Percentiles rank a stretch among this genome's conserved stretches.
phyloP scores from a whole-genome alignment of 2,113 vertebrate species.

The Tangachromis dhanisi region DNA sequence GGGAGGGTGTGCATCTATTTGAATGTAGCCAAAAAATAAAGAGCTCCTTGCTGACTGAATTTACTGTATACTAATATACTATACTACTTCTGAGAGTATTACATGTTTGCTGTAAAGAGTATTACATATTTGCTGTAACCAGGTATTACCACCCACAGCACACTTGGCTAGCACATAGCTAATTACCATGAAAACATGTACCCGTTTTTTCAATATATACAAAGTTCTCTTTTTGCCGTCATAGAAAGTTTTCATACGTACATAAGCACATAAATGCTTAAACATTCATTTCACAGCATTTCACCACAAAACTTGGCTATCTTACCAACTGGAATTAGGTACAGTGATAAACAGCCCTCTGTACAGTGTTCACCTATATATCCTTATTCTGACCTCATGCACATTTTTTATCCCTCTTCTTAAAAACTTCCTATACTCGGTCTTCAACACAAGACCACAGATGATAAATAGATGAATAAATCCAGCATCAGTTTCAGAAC shows the following conservation, averaged over 20 bases:
- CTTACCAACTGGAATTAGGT: neutral
- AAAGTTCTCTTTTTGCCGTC: neutral
- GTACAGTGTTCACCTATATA: neutral
- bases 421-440: neutral
- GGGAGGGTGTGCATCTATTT: neutral
- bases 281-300: neutral
- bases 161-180: neutral
- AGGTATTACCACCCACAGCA: neutral
- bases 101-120: neutral
- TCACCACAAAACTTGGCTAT: neutral
- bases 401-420: neutral
- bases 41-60: neutral
- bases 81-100: neutral
- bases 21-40: neutral
- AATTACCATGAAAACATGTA: neutral
- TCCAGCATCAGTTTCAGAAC: neutral
- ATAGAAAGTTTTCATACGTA: neutral
- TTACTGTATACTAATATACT: neutral
- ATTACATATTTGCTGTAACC: neutral
- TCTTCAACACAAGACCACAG: neutral
- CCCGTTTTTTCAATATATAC: neutral
- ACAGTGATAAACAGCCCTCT: neutral
- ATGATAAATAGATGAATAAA: neutral
- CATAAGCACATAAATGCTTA: neutral
- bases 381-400: neutral